Percentiles rank a stretch among this genome's conserved stretches.
Conservation (phyloP, 2,888 invertebrate genomes). For the Bibio marci region DNA sequence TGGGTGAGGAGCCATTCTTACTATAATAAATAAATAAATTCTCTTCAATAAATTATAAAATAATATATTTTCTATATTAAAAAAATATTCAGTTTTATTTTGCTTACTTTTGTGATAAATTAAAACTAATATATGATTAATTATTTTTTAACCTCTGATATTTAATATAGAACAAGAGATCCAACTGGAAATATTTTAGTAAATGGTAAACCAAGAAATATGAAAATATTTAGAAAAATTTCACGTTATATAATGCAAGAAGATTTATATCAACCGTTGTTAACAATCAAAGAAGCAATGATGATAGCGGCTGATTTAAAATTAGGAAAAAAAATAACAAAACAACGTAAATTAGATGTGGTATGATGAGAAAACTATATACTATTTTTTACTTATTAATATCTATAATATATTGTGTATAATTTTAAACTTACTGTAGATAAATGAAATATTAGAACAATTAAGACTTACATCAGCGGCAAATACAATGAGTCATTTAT, state of each 20-base stretch:
- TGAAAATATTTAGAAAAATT: slow-evolving; percentile 65
- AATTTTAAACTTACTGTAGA: slow-evolving; percentile 37
- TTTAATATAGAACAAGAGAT: slow-evolving; percentile 37
- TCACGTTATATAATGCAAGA: slow-evolving; percentile 95
- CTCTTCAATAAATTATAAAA: too few relatives aligned
- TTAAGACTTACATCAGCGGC: slow-evolving; percentile 56
- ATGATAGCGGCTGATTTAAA: slow-evolving; percentile 78
- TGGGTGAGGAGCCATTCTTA: too few relatives aligned
- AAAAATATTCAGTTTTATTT: too few relatives aligned
- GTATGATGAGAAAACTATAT: slow-evolving; percentile 33
- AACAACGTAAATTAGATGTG: slow-evolving; percentile 45
- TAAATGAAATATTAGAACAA: slow-evolving; percentile 69
- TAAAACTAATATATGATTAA: not conserved
- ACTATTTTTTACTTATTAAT: not conserved
- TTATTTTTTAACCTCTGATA: not conserved
- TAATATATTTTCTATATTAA: too few relatives aligned
- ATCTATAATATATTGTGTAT: too few relatives aligned
- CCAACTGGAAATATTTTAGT: slow-evolving; percentile 59
- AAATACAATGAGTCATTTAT: slow-evolving; percentile 50
- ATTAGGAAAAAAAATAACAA: slow-evolving; percentile 45
- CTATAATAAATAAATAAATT: too few relatives aligned
- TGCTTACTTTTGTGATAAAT: not conserved
- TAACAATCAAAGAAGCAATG: slow-evolving; percentile 81
- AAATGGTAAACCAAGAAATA: slow-evolving; percentile 60
- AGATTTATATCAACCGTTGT: slow-evolving; percentile 66